Evolutionary conservation across 2,797 vertebrate species (phyloP), one percentile per base, ranked within the genome.

Genomic region (Hyperoplus immaculatus): DNA sequence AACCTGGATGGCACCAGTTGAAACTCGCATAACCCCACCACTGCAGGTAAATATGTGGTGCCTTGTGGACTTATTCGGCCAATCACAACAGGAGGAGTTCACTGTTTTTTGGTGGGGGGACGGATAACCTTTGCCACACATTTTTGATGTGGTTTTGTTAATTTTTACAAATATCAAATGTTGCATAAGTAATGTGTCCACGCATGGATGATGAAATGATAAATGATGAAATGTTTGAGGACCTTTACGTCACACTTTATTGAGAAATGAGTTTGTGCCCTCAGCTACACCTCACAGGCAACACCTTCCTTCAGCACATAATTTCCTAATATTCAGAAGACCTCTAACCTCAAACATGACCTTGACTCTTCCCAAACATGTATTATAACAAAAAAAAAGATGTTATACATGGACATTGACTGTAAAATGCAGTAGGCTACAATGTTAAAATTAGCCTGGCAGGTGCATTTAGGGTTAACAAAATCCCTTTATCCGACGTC

Each of bases 31-130:
- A n/a, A 83, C 6, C 86, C 80, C 57, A 75, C 72, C 64, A 54
- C 63, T 41, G 11, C 53, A 59, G 46, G 62, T 54, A 64, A 72
- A 67, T 59, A 68, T 36, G 10, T 11, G 6, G 15, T 18, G 21
- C 13, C 67, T 42, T 60, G 8, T 61, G 55, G 63, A 46, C 16
- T 21, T 36, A 0, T n/a, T 53, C 69, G 77, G 81, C 91, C 92
- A 92, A 89, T 92, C 82, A 76, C 70, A 85, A 38, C 59, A 73
- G 76, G 87, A 90, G 89, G 89, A 84, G 92, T 89, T 87, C 69
- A 79, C 85, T 29, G 29, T 29, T 3, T 42, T 49, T 36, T 13
- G 64, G 50, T 15, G 8, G 14, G 46, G 42, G 46, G 18, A 29
- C 11, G 49, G 11, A 51, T 11, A 39, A 45, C 5, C 11, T 68